Evolutionary conservation across 2,797 vertebrate genomes (phyloP).

Genomic region (Leontopithecus rosalia): DNA sequence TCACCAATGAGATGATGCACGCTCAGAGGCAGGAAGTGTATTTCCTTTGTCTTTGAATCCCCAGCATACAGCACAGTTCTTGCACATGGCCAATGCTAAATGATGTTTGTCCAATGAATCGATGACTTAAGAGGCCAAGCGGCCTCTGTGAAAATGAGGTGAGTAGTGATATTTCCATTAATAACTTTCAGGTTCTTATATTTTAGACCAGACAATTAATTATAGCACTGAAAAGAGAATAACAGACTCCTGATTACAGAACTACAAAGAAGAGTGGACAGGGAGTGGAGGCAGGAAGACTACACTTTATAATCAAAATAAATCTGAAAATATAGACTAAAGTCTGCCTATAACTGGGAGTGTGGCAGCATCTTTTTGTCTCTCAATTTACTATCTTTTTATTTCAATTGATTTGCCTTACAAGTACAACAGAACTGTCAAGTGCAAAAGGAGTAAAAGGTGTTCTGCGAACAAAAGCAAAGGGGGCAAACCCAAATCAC

Average conservation of each 20-base stretch:
- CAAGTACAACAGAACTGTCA: not conserved
- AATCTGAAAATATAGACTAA: constrained; percentile 55
- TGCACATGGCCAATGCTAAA: not conserved
- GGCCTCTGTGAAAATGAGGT: constrained; percentile 23
- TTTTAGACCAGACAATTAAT: constrained; percentile 52
- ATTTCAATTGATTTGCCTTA: constrained; percentile 51
- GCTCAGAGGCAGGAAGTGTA: not conserved
- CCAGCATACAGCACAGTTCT: not conserved
- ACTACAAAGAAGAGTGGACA: constrained; percentile 49
- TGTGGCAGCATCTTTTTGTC: constrained; percentile 36
- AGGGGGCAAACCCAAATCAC: not conserved
- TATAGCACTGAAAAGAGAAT: constrained; percentile 39
- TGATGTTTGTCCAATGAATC: constrained; percentile 34
- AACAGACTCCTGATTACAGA: constrained; percentile 49
- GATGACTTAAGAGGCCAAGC: not conserved
- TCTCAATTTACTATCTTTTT: constrained; percentile 48
- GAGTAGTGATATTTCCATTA: constrained; percentile 42
- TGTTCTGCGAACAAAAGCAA: constrained; percentile 32
- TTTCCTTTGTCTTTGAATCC: not conserved
- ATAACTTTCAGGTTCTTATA: constrained; percentile 14
- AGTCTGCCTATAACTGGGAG: constrained; percentile 4
- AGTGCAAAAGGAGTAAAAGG: constrained; percentile 31
- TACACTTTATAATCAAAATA: constrained; percentile 56
- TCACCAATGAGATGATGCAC: not conserved
- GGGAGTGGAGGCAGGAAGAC: no score